Percentiles rank a stretch among this genome's conserved stretches.
These are phyloP conservation scores for Calephelis virginiensis DNA, from an alignment of 1,140 invertebrate genomes.

Conservation along the genomic window DNA sequence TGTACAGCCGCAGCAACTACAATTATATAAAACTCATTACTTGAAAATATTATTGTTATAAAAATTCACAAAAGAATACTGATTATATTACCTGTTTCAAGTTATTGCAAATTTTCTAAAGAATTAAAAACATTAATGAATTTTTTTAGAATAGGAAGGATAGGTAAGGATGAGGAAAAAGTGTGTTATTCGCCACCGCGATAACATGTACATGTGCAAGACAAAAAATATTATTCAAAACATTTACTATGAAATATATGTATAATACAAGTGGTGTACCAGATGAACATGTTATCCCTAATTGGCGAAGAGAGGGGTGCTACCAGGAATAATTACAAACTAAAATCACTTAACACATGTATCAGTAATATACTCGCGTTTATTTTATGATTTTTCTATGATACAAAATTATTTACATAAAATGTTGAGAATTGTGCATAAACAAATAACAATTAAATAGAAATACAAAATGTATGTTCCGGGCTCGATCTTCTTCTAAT, in stretches of 20 bases:
- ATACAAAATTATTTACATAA: slow-evolving; percentile 80
- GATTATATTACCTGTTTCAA: slow-evolving; percentile 10
- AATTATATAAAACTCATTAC: slow-evolving; percentile 30
- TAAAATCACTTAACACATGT: slow-evolving; percentile 78
- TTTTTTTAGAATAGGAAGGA: slow-evolving; percentile 28
- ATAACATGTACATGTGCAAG: slow-evolving; percentile 70
- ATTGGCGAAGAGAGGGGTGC: slow-evolving; percentile 78
- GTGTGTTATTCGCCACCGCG: slow-evolving; percentile 54
- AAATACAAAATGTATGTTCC: slow-evolving; percentile 73
- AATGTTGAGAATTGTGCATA: slow-evolving; percentile 80
- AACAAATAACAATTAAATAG: slow-evolving; percentile 80
- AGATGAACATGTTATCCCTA: slow-evolving; percentile 75
- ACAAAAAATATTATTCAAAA: slow-evolving; percentile 29
- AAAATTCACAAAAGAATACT: slow-evolving; percentile 16
- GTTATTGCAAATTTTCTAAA: neutral
- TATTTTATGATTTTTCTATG: slow-evolving; percentile 78
- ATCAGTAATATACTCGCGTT: slow-evolving; percentile 79
- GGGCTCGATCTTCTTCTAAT: slow-evolving; percentile 68
- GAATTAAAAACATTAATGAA: too few species aligned
- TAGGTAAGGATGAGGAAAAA: slow-evolving; percentile 47
- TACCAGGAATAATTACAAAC: slow-evolving; percentile 79
- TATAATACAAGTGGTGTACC: slow-evolving; percentile 24
- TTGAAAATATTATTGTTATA: slow-evolving; percentile 18
- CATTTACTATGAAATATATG: slow-evolving; percentile 29
- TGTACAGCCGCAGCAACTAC: slow-evolving; percentile 74